phyloP scores from a whole-genome alignment of 2,797 vertebrate genomes.

The Hozukius guyotensis region DNA sequence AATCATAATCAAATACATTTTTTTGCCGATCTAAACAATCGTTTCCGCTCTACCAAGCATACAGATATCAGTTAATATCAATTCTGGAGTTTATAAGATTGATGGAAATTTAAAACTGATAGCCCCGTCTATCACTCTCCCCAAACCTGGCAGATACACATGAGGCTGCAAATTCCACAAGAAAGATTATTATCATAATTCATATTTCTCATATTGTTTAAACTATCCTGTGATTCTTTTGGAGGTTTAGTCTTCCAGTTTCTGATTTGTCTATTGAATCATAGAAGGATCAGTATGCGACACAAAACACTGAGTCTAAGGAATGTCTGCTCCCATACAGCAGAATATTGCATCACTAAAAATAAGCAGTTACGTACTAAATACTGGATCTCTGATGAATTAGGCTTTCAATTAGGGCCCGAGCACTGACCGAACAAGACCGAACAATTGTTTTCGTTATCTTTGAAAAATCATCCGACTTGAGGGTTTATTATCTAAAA shows the following conservation, averaged over 20 bases:
- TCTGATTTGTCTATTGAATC: conserved; percentile 22
- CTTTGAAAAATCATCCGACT: conserved; percentile 27
- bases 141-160: neutral
- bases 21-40: neutral
- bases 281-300: conserved; percentile 14
- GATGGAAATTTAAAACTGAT: neutral
- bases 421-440: no score
- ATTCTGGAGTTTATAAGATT: neutral
- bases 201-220: neutral
- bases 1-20: no score
- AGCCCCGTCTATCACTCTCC: neutral
- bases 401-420: neutral
- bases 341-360: conserved; percentile 29
- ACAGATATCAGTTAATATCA: neutral
- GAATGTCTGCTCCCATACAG: conserved; percentile 48
- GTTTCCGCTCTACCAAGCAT: neutral
- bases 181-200: conserved; percentile 10
- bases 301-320: conserved; percentile 27
- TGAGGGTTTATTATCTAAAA: conserved; percentile 58
- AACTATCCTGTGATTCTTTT: neutral
- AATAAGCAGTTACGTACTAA: neutral
- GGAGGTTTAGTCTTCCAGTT: neutral
- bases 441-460: conserved; percentile 20
- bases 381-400: neutral
- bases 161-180: conserved; percentile 22